A percentile compares a stretch with the other conserved stretches of the same genome.
Evolutionary conservation across 2,113 vertebrate genomes (phyloP).

Genomic region (Ahaetulla prasina): DNA sequence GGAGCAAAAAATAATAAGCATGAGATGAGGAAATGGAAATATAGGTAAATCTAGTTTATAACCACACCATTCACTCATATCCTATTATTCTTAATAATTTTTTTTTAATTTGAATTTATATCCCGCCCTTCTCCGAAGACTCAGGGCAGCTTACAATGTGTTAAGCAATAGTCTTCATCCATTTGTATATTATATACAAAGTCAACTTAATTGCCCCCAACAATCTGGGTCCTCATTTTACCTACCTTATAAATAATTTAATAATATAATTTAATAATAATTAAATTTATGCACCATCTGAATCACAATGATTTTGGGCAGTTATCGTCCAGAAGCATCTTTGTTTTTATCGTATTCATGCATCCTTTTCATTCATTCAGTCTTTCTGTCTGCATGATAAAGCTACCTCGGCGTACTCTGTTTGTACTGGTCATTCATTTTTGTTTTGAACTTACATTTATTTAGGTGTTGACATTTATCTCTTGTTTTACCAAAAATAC

Average conservation of each 20-base stretch:
- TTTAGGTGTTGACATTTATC: neutral
- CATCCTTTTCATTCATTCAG: neutral
- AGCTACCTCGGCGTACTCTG: neutral
- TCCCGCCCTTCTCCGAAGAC: no score
- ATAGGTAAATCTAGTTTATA: neutral
- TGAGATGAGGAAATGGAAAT: neutral
- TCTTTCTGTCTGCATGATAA: neutral
- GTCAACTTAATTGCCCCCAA: no score
- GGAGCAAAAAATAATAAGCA: neutral
- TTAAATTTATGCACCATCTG: neutral
- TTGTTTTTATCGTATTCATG: neutral
- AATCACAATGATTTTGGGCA: neutral
- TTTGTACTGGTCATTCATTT: neutral
- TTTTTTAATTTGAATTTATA: no score
- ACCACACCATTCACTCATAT: neutral
- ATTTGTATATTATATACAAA: no score
- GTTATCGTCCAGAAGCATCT: neutral
- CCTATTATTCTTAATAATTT: neutral
- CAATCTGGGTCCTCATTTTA: no score
- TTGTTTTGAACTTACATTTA: neutral
- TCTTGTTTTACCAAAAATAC: neutral
- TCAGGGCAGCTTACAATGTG: no score
- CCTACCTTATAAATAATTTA: no score
- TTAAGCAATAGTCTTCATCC: no score
- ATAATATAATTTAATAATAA: no score